Evolutionary conservation across 1,140 invertebrate genomes (phyloP), one percentile per base, ranked within the genome.

Genomic region (Tribolium castaneum): DNA sequence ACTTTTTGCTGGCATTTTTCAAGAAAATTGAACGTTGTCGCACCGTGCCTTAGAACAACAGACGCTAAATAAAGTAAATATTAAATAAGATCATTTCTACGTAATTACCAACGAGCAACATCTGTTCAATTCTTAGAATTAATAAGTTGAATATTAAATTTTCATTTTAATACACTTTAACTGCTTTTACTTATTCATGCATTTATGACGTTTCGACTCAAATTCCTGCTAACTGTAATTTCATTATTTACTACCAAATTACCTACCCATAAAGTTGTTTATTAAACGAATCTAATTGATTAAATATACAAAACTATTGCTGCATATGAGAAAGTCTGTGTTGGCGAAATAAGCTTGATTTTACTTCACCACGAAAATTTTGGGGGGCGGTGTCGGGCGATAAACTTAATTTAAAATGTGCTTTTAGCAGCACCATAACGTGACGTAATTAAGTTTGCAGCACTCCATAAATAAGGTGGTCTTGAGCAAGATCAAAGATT

Each of bases 401-500:
- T 45, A 45, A 45, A 45, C 9, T n/a, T 30, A 30, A 50, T 14
- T 59, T 19, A 59, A 22, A 59, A 59, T 59, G 54, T 19, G 13
- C 30, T 30, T 45, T 59, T 59, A 52, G 51, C 51, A 19, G 51
- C 51, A 16, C 3, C 51, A n/a, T 52, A 14, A 16, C 51, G 51
- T 52, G 51, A 52, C 51, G 51, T 52, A 52, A 52, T 52, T 52
- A 45, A 45, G 39, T 45, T 52, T 7, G 13, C 13, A n/a, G 51
- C 51, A 52, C 51, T 52, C 51, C 13, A 52, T 52, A 19, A 22
- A 25, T 59, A 59, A 59, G 22, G 22, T 59, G 54, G 39, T 45
- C 39, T 39, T 59, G 10, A 59, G 54, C 54, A 59, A 59, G 54
- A 59, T 59, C 19, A 30, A 59, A 22, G 54, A 59, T 59, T 25